These are phyloP conservation scores for Lynx canadensis DNA, from an alignment of 2,113 vertebrate species.

Conservation along the genomic window DNA sequence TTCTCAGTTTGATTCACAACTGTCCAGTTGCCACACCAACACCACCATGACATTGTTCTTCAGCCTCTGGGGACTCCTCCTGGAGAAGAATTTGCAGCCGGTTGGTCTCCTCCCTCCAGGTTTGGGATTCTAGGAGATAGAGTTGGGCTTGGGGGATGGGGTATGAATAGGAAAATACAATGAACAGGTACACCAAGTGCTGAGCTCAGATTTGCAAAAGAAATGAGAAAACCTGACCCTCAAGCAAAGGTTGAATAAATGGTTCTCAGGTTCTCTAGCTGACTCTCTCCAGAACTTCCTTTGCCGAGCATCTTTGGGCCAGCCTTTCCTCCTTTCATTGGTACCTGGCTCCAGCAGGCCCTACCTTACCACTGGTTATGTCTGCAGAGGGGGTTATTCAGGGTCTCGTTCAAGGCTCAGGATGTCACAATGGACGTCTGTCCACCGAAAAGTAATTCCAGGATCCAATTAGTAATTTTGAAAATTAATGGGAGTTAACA, in stretches of 20 bases:
- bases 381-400: neutral
- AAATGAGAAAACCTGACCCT: neutral
- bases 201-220: neutral
- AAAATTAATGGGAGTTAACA: constrained; percentile 52
- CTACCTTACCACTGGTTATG: neutral
- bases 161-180: neutral
- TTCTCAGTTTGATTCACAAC: neutral
- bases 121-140: neutral
- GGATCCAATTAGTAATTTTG: constrained; percentile 43
- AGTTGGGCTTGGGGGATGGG: neutral
- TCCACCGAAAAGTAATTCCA: constrained; percentile 18
- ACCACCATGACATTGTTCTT: neutral
- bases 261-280: neutral
- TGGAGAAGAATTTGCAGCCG: neutral
- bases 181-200: neutral
- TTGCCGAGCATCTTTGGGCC: neutral
- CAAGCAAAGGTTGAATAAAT: neutral
- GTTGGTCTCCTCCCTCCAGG: neutral
- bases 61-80: neutral
- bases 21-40: neutral
- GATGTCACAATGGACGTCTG: neutral
- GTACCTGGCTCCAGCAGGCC: neutral
- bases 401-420: neutral
- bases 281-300: neutral
- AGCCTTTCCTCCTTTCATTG: neutral